phyloP scores from a whole-genome alignment of 2,113 vertebrate species.

The Vicugna pacos region DNA sequence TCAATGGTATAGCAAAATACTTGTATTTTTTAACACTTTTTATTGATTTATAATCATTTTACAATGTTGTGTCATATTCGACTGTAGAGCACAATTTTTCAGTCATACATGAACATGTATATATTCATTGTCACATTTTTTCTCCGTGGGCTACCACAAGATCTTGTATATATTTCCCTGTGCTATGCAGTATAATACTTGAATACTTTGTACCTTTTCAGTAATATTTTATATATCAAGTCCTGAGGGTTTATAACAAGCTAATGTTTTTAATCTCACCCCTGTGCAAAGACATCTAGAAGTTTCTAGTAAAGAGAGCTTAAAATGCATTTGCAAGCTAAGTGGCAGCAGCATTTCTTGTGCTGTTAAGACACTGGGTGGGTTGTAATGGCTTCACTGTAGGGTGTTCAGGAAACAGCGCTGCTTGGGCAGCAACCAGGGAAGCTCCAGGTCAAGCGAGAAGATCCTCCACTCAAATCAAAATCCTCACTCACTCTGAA shows the following conservation, averaged over 20 bases:
- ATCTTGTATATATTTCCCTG: no score
- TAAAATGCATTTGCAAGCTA: background rate
- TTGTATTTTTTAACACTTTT: background rate
- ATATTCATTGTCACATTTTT: no score
- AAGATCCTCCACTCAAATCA: background rate
- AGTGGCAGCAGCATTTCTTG: background rate
- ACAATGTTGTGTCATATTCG: no score
- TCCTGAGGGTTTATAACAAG: background rate
- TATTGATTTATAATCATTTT: no score
- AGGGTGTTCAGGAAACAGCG: background rate
- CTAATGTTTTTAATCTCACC: background rate
- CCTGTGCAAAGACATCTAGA: background rate
- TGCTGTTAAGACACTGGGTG: background rate
- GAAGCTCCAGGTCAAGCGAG: no score
- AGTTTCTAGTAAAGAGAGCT: background rate
- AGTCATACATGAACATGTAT: no score
- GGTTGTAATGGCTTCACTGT: background rate
- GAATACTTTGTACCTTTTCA: background rate
- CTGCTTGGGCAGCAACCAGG: rapidly evolving
- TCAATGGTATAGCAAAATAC: background rate
- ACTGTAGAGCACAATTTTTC: no score
- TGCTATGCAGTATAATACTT: background rate
- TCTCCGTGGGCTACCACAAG: no score
- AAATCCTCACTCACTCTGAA: background rate
- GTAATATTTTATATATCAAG: background rate